Conservation (phyloP, 2,797 vertebrate genomes). For the Bradypodion ventrale region DNA sequence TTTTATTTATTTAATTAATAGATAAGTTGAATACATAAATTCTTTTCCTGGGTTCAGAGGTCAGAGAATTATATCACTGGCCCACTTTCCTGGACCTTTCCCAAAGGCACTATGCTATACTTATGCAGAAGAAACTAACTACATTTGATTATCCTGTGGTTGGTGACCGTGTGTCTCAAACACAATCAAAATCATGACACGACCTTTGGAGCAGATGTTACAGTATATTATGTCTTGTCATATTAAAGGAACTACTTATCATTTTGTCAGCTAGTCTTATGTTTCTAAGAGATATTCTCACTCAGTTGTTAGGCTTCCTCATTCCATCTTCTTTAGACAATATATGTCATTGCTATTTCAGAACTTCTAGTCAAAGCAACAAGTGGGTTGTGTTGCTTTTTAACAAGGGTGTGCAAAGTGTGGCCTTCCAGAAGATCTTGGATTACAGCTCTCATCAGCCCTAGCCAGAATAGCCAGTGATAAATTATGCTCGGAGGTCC, state of each 20-base stretch:
- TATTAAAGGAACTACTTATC: neutral
- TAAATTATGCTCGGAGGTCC: too few species aligned
- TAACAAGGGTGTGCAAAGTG: neutral
- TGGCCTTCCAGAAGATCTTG: too few species aligned
- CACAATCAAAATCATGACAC: neutral
- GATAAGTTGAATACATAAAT: too few species aligned
- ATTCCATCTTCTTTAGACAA: neutral
- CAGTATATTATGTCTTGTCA: slow-evolving; percentile 5
- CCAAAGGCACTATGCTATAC: too few species aligned
- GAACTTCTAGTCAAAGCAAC: neutral
- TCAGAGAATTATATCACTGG: neutral
- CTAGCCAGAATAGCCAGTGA: too few species aligned
- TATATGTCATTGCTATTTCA: neutral
- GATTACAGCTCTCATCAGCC: too few species aligned
- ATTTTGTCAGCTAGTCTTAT: slow-evolving; percentile 2
- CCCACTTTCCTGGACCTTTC: too few species aligned
- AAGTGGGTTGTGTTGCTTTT: neutral
- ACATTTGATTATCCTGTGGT: neutral
- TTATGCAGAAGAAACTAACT: neutral
- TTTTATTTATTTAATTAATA: too few species aligned
- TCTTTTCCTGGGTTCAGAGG: neutral
- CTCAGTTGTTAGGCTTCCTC: neutral
- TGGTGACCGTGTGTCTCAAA: neutral
- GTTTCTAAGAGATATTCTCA: neutral
- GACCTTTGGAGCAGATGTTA: neutral